Percentiles rank a stretch among this genome's conserved stretches.
These are phyloP conservation scores for Polyodon spathula DNA, from an alignment of 2,113 vertebrate genomes.

Conservation along the genomic window DNA sequence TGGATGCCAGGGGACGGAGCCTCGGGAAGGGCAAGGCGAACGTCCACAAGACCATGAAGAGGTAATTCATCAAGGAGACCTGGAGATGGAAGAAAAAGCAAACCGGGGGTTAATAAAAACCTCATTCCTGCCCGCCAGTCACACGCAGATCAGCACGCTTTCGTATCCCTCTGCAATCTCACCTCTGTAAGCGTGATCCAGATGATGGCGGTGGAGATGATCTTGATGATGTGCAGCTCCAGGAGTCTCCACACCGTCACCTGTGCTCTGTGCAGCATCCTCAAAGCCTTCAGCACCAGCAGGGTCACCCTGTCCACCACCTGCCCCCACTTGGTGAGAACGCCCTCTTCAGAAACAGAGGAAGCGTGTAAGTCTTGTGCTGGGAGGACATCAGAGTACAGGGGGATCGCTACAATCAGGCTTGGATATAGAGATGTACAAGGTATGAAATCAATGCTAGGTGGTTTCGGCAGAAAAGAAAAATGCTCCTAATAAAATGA, in stretches of 20 bases:
- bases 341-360: conserved; percentile 20
- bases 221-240: conserved; percentile 61
- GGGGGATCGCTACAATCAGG: too few relatives aligned
- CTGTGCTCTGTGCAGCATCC: conserved; percentile 37
- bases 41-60: conserved; percentile 58
- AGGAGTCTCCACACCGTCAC: conserved; percentile 52
- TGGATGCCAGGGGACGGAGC: conserved; percentile 44
- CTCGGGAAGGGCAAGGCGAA: conserved; percentile 51
- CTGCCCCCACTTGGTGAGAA: conserved; percentile 39
- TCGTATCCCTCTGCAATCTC: not conserved
- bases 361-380: not conserved
- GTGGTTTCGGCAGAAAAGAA: too few relatives aligned
- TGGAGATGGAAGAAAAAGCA: conserved; percentile 9
- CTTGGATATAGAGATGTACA: too few relatives aligned
- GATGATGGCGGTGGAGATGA: conserved; percentile 48
- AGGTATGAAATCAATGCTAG: too few relatives aligned
- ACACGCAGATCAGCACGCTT: not conserved
- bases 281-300: conserved; percentile 46
- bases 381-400: not conserved
- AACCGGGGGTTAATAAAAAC: not conserved
- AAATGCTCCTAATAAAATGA: too few relatives aligned
- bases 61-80: conserved; percentile 60
- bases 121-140: not conserved
- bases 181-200: conserved; percentile 64
- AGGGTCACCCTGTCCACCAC: conserved; percentile 46